phyloP scores from a whole-genome alignment of 2,797 vertebrate species.

The Rhynchonycteris naso region DNA sequence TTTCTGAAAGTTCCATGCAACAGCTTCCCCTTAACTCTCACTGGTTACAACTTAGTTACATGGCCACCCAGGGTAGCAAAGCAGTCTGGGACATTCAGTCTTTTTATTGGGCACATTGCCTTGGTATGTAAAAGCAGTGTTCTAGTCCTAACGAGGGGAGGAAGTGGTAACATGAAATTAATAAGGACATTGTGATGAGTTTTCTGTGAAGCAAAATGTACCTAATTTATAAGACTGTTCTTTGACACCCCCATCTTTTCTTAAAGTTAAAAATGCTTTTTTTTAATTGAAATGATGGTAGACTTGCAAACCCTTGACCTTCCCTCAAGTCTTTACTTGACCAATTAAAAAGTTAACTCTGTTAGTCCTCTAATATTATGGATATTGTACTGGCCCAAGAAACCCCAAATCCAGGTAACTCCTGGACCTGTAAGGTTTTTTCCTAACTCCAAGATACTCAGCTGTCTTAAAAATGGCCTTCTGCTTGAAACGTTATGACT shows the following conservation, averaged over 20 bases:
- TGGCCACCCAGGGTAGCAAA: not conserved
- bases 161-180: conserved; percentile 34
- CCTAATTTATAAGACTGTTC: not conserved
- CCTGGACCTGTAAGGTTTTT: conserved; percentile 9
- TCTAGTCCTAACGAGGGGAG: not conserved
- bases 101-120: not conserved
- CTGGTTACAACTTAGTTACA: not conserved
- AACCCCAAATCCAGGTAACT: not conserved
- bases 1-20: not conserved
- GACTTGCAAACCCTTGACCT: not conserved
- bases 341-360: not conserved
- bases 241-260: not conserved
- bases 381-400: not conserved
- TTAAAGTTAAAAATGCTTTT: not conserved
- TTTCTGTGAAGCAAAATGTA: not conserved
- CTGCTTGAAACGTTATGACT: not conserved
- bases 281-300: not conserved
- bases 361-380: not conserved
- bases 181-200: not conserved
- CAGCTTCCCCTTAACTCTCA: not conserved
- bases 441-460: not conserved
- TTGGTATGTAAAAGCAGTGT: not conserved
- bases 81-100: not conserved
- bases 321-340: not conserved
- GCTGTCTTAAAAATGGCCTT: not conserved